phyloP scores from a whole-genome alignment of 2,797 vertebrate genomes.

The Fistularia tabacaria region DNA sequence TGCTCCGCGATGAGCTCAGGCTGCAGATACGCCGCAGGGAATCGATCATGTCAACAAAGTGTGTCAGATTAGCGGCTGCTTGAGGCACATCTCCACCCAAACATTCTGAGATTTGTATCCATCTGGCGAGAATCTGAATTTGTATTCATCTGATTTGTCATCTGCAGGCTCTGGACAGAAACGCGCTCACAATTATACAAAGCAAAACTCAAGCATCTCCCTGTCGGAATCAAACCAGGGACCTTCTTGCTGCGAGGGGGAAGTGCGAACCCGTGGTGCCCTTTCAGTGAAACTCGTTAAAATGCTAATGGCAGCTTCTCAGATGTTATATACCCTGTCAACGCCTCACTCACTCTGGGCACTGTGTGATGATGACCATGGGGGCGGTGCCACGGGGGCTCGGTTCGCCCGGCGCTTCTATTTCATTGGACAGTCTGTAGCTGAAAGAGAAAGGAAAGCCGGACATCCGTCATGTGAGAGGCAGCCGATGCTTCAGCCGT shows the following conservation, averaged over 20 bases:
- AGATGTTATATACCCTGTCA: no score
- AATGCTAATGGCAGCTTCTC: no score
- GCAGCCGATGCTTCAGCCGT: not conserved
- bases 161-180: no score
- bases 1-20: slow-evolving; percentile 72
- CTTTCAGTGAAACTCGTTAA: no score
- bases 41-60: not conserved
- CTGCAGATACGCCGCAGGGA: slow-evolving; percentile 48
- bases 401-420: slow-evolving; percentile 76
- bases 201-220: no score
- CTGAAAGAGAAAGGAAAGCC: slow-evolving; percentile 50
- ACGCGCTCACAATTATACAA: no score
- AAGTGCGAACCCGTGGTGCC: no score
- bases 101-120: not conserved
- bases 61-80: not conserved
- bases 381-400: slow-evolving; percentile 73
- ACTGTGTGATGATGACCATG: slow-evolving; percentile 84
- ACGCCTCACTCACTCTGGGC: slow-evolving; percentile 77
- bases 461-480: no score
- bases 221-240: no score
- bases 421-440: slow-evolving; percentile 85
- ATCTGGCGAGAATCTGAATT: not conserved
- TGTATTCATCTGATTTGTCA: no score
- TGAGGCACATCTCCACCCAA: not conserved
- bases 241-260: no score